A percentile compares a stretch with the other conserved stretches of the same genome.
phyloP scores from a whole-genome alignment of 1,140 invertebrate genomes.

The Cephus cinctus region DNA sequence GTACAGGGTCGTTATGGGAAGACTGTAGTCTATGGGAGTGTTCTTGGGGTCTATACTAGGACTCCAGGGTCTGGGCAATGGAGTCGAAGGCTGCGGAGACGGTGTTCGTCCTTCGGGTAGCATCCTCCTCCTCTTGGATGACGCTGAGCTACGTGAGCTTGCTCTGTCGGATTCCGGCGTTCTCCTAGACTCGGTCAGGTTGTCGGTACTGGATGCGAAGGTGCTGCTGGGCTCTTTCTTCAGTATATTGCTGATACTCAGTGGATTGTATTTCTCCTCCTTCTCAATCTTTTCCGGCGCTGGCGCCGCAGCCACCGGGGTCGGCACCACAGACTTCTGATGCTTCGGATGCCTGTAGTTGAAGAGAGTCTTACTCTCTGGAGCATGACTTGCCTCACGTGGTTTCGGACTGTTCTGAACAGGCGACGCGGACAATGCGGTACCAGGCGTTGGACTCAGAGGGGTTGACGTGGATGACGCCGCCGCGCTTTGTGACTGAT shows the following conservation, averaged over 20 bases:
- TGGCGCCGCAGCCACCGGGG: slow-evolving; percentile 22
- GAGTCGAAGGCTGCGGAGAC: slow-evolving; percentile 39
- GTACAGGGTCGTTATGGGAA: slow-evolving; percentile 84
- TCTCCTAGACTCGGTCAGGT: slow-evolving; percentile 36
- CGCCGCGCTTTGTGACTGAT: slow-evolving; percentile 26
- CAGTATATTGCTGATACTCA: slow-evolving; percentile 67
- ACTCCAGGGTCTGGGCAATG: slow-evolving; percentile 43
- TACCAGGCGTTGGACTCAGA: slow-evolving; percentile 31
- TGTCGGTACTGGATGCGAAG: slow-evolving; percentile 27
- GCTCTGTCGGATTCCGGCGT: slow-evolving; percentile 47
- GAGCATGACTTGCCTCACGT: slow-evolving; percentile 41
- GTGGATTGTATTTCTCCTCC: slow-evolving; percentile 64
- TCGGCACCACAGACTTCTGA: slow-evolving; percentile 17
- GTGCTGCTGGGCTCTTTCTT: slow-evolving; percentile 59
- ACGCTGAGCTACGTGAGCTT: slow-evolving; percentile 44
- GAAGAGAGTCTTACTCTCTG: slow-evolving; percentile 43
- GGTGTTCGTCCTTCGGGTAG: slow-evolving; percentile 48
- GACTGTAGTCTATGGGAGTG: slow-evolving; percentile 70
- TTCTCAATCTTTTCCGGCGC: slow-evolving; percentile 37
- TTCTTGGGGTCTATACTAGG: slow-evolving; percentile 44
- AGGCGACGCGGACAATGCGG: slow-evolving; percentile 32
- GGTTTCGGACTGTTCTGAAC: slow-evolving; percentile 36
- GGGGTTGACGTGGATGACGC: slow-evolving; percentile 23
- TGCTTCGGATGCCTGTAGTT: slow-evolving; percentile 44
- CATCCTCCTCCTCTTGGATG: slow-evolving; percentile 52